Evolutionary conservation across 2,888 invertebrate genomes (phyloP), one percentile per base, ranked within the genome.

Genomic region (Drosophila ochracea): DNA sequence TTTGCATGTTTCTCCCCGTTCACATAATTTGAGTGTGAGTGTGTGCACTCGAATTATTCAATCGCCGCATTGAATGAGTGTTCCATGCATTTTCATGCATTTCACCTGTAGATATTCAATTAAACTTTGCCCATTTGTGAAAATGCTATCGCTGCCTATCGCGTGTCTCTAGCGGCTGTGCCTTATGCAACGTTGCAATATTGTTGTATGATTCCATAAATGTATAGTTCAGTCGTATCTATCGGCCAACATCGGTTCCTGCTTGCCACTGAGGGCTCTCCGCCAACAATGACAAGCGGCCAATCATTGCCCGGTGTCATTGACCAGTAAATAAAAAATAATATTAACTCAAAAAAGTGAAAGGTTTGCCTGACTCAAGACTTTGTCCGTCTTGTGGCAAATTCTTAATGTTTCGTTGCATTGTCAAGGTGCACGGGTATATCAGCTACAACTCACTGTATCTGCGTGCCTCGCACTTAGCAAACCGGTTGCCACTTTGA

Each of bases 181-280:
- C 53, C 90, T 89, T 90, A 89, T 90, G 84, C 91, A 85, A 84
- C 77, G 59, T 52, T 69, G 66, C 71, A 55, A 59, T 61, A 33
- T 63, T 21, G 58, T 58, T 68, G 55, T 35, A 37, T 60, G 28
- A 28, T 49, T 64, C 9, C 65, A 43, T 68, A 37, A 55, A 39
- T 54, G 47, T 50, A 47, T 68, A 13, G 28, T 16, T 39, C n/a
- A 53, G 35, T 31, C 50, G 64, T 76, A 78, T 73, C 73, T 74
- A 54, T 21, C 49, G 52, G 68, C 16, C 54, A 41, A 31, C 54
- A 80, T 78, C 70, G 83, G 90, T 92, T 92, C 90, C 91, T 83
- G 89, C 68, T 83, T 92, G 91, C 80, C 90, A 85, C 89, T 91
- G 91, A 90, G 82, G 81, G 89, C 76, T 67, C 57, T 71, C 62